Evolutionary conservation across 2,113 vertebrate genomes (phyloP).

Genomic region (Anser brachyrhynchus): DNA sequence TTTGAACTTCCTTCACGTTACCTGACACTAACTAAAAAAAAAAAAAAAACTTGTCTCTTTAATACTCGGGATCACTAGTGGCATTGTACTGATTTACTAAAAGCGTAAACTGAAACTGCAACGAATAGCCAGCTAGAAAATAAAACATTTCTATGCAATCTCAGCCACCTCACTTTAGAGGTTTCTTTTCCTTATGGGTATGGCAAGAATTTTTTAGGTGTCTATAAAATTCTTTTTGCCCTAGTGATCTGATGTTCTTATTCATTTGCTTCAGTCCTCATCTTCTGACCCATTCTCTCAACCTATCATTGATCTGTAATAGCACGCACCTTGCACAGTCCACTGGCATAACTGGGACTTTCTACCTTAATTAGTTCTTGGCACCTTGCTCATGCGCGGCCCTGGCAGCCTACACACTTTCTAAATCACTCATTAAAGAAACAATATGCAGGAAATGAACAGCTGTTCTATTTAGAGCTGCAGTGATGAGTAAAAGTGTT

Average conservation of each 20-base stretch:
- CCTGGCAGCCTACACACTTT: neutral
- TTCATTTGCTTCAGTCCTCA: neutral
- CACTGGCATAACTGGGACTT: neutral
- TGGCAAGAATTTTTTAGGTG: neutral
- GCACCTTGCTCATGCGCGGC: neutral
- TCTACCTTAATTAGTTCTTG: slow-evolving; percentile 48
- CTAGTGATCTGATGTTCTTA: neutral
- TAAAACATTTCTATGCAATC: neutral
- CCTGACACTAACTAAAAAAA: neutral
- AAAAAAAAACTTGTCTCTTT: neutral
- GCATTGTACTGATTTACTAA: neutral
- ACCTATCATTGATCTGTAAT: neutral
- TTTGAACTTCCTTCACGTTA: neutral
- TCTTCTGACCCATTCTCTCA: neutral
- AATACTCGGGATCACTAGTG: neutral
- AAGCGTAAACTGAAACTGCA: neutral
- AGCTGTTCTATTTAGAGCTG: slow-evolving; percentile 62
- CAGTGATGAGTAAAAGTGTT: slow-evolving; percentile 47
- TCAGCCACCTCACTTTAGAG: neutral
- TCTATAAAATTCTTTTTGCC: neutral
- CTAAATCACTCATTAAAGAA: slow-evolving; percentile 60
- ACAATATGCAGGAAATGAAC: slow-evolving; percentile 55
- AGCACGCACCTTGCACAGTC: neutral
- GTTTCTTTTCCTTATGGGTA: neutral
- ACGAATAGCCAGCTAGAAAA: neutral